Evolutionary conservation across 2,888 invertebrate genomes (phyloP), one percentile per base, ranked within the genome.

Genomic region (Nowickia ferox): DNA sequence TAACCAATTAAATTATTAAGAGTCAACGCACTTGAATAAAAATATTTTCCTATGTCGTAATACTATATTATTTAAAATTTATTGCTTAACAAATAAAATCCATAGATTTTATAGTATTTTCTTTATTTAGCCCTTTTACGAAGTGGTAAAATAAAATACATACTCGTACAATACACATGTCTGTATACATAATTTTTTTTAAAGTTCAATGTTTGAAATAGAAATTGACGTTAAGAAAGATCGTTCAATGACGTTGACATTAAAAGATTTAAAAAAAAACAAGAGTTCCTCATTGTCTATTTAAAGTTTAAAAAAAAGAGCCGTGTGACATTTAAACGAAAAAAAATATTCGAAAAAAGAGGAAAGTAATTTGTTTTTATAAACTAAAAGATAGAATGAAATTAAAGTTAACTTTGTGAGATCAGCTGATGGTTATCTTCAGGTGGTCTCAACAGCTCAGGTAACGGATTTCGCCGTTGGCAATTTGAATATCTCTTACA

Each of bases 131-230:
- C 10, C 51, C 4, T 69, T 19, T 74, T 51, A 15, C 9, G 69
- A 78, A 69, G 46, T 68, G 17, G 51, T 61, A 78, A 69, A 77
- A 78, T 2, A 63, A 55, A 44, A 55, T 19, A 51, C 9, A 53
- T 11, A 53, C 11, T 51, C n/a, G 6, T 17, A 51, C n/a, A 17
- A 9, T 17, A 17, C 51, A 48, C n/a, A n/a, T n/a, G 53, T 19
- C 9, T 53, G 2, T 11, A 48, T 53, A 10, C 0, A 53, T 1
- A 42, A 6, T 30, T 30, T 11, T 51, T 81, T 72, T 66, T 69
- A 81, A 84, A 84, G 84, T 84, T 84, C 84, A 84, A 81, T 81
- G 84, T 84, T 84, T 84, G 55, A 81, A 81, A 66, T 46, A 51
- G 61, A 75, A 84, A 65, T 79, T 66, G 10, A 13, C 22, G n/a